Evolutionary conservation across 2,888 invertebrate species (phyloP), one percentile per base, ranked within the genome.

Genomic region (Lagria hirta): DNA sequence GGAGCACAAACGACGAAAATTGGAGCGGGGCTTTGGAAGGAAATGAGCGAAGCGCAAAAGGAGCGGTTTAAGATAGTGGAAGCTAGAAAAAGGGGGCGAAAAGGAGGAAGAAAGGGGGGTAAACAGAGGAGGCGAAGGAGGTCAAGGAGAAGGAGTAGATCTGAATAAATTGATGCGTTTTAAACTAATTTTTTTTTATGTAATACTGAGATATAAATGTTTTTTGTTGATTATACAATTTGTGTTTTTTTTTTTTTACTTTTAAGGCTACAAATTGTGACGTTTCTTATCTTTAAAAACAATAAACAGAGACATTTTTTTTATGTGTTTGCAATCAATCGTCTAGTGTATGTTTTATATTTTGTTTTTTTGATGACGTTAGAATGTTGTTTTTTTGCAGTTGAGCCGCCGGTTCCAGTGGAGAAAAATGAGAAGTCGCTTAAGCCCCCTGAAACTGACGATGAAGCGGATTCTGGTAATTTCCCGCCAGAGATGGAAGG

Each of bases 401-500:
- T n/a, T n/a, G n/a, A n/a, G n/a, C n/a, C n/a, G n/a, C n/a, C n/a
- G n/a, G n/a, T n/a, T n/a, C n/a, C n/a, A n/a, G n/a, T n/a, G n/a
- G 27, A 4, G n/a, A 11, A 15, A 16, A 30, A 30, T 8, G 23
- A 27, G 11, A 28, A 36, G 11, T 5, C 7, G 3, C 23, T 30
- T 7, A 38, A 38, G 23, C 33, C 26, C 2, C 3, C 8, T 2
- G 17, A 33, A 28, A 14, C 15, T 13, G 26, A 28, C 13, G 38
- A 38, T 4, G 20, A 29, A 6, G 38, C 29, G 4, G 6, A 6
- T 5, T 24, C 38, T 13, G 23, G 12, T 1, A 38, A 38, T 15
- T 30, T 30, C 29, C 12, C 21, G 2, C 20, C 43, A 10, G 63
- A 63, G 26, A 58, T 65, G n/a, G 70, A 75, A 24, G 78, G 79